Percentiles rank a stretch among this genome's conserved stretches.
Evolutionary conservation across 2,113 vertebrate genomes (phyloP).

Genomic region (Bufo bufo): DNA sequence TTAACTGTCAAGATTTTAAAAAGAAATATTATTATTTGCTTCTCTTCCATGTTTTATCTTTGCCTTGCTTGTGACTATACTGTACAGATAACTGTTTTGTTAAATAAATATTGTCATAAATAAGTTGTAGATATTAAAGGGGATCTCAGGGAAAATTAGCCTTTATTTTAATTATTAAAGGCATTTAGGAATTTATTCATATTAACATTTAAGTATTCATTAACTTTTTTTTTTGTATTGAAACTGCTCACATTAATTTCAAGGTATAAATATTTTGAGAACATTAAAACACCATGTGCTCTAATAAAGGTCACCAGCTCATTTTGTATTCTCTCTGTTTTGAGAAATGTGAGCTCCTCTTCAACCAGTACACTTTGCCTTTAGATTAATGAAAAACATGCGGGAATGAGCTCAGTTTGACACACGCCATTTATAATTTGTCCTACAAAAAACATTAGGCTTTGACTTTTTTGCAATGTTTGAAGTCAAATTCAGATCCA

Average conservation of each 20-base stretch:
- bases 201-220: too few relatives aligned
- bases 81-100: background rate
- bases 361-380: slow-evolving; percentile 56
- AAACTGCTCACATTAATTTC: slow-evolving; percentile 24
- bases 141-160: too few relatives aligned
- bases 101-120: background rate
- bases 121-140: slow-evolving; percentile 20
- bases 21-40: background rate
- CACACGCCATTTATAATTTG: slow-evolving; percentile 62
- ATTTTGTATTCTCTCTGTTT: slow-evolving; percentile 60
- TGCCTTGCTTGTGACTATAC: background rate
- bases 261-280: slow-evolving; percentile 55
- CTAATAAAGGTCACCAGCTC: slow-evolving; percentile 56
- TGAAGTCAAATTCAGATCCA: slow-evolving; percentile 66
- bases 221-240: slow-evolving; percentile 19
- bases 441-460: slow-evolving; percentile 66
- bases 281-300: slow-evolving; percentile 52
- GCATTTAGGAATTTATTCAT: too few relatives aligned
- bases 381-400: slow-evolving; percentile 62
- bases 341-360: slow-evolving; percentile 53
- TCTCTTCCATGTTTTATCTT: background rate
- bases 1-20: too few relatives aligned
- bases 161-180: too few relatives aligned
- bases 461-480: slow-evolving; percentile 61
- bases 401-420: slow-evolving; percentile 59